Conservation (phyloP, 2,797 vertebrate species). For the Eurystomus glaucurus region DNA sequence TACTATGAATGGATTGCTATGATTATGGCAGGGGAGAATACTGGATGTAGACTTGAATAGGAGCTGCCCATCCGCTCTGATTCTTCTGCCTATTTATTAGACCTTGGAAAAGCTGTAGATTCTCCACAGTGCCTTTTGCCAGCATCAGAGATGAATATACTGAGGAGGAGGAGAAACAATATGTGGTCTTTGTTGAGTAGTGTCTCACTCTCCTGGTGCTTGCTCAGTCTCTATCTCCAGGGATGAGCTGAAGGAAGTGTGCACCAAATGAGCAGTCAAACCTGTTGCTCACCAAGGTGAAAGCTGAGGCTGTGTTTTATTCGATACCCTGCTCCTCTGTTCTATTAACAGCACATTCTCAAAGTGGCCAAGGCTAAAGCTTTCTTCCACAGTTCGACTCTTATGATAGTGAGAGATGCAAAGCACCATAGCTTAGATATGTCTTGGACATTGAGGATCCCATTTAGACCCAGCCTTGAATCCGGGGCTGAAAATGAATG, state of each 20-base stretch:
- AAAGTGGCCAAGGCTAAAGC: not conserved
- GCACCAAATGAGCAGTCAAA: not conserved
- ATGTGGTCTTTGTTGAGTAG: not conserved
- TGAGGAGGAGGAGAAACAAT: not conserved
- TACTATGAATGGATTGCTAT: not conserved
- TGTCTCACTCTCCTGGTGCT: not conserved
- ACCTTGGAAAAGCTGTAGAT: not conserved
- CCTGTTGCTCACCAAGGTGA: not conserved
- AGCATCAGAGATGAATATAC: not conserved
- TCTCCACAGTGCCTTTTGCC: not conserved
- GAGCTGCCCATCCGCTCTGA: not conserved
- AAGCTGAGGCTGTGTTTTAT: not conserved
- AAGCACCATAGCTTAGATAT: not conserved
- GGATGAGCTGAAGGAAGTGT: not conserved
- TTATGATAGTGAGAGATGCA: not conserved
- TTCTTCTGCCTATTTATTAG: not conserved
- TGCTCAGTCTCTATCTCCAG: not conserved
- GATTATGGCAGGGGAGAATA: not conserved
- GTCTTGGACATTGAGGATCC: not conserved
- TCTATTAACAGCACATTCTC: not conserved
- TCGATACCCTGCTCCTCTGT: not conserved
- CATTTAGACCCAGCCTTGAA: not conserved
- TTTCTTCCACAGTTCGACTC: not conserved
- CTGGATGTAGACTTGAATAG: not conserved
- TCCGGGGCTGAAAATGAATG: rapidly evolving